Evolutionary conservation across 1,140 invertebrate species (phyloP).

Genomic region (Hesperophylax magnus): DNA sequence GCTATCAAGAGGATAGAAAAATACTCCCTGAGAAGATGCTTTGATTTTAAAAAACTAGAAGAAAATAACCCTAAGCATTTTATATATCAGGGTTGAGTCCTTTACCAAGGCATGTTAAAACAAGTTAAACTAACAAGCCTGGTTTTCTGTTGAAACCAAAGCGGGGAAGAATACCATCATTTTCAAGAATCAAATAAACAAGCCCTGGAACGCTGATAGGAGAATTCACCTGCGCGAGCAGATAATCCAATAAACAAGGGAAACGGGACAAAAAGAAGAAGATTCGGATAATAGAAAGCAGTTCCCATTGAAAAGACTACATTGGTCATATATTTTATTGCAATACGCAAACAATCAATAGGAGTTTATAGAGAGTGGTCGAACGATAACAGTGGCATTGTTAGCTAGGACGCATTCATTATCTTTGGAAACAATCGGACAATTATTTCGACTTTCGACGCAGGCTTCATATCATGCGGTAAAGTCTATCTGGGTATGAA

Average conservation of each 20-base stretch:
- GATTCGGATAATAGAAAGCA: background rate
- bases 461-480: slow-evolving; percentile 29
- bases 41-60: too few relatives aligned
- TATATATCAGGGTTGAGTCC: too few relatives aligned
- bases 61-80: too few relatives aligned
- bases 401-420: slow-evolving; percentile 31
- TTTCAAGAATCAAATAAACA: slow-evolving; percentile 9
- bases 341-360: slow-evolving; percentile 33
- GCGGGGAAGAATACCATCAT: background rate
- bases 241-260: slow-evolving; percentile 4
- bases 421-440: slow-evolving; percentile 40
- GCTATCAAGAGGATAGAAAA: too few relatives aligned
- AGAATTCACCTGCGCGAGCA: background rate
- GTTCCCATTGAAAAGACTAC: slow-evolving; percentile 14
- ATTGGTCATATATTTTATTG: slow-evolving; percentile 24
- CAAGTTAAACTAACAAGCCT: too few relatives aligned
- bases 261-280: background rate
- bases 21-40: too few relatives aligned
- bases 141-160: background rate
- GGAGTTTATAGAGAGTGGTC: slow-evolving; percentile 21
- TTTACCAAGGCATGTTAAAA: too few relatives aligned
- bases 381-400: slow-evolving; percentile 19
- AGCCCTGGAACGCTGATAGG: background rate
- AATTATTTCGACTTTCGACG: slow-evolving; percentile 35
- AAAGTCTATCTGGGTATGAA: background rate